A percentile compares a stretch with the other conserved stretches of the same genome.
These are phyloP conservation scores for Egretta garzetta DNA, from an alignment of 2,113 vertebrate species.

Conservation along the genomic window DNA sequence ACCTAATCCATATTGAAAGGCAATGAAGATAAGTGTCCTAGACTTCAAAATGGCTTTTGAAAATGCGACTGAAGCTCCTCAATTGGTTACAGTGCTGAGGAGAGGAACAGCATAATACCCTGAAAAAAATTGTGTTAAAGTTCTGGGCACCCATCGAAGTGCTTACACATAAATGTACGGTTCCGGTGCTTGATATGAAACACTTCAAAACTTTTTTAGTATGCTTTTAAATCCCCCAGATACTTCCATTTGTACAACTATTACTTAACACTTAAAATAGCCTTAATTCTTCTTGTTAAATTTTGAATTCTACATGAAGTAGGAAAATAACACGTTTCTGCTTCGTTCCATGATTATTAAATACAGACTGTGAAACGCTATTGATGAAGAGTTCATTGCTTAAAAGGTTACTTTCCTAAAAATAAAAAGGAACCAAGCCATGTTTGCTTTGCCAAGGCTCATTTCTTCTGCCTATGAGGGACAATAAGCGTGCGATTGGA, in stretches of 20 bases:
- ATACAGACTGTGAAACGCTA: neutral
- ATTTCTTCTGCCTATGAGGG: slow-evolving; percentile 41
- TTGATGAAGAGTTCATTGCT: slow-evolving; percentile 24
- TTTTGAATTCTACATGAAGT: neutral
- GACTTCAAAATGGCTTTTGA: neutral
- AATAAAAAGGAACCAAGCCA: slow-evolving; percentile 6
- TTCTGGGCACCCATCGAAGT: neutral
- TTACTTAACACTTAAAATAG: neutral
- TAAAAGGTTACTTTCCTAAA: slow-evolving; percentile 62
- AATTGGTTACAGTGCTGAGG: neutral
- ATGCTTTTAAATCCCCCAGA: neutral
- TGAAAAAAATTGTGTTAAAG: neutral
- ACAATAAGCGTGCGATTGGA: neutral
- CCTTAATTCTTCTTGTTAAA: neutral
- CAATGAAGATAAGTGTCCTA: neutral
- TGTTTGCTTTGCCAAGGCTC: slow-evolving; percentile 6
- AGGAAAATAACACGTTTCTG: neutral
- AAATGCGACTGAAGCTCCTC: neutral
- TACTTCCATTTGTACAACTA: neutral
- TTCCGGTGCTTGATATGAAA: neutral
- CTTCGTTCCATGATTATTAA: neutral
- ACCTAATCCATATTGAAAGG: neutral
- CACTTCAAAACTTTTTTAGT: neutral
- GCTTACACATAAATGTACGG: accelerated
- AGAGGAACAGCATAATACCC: neutral